These are phyloP conservation scores for Drosophila algonquin DNA, from an alignment of 2,888 invertebrate species.

Conservation along the genomic window DNA sequence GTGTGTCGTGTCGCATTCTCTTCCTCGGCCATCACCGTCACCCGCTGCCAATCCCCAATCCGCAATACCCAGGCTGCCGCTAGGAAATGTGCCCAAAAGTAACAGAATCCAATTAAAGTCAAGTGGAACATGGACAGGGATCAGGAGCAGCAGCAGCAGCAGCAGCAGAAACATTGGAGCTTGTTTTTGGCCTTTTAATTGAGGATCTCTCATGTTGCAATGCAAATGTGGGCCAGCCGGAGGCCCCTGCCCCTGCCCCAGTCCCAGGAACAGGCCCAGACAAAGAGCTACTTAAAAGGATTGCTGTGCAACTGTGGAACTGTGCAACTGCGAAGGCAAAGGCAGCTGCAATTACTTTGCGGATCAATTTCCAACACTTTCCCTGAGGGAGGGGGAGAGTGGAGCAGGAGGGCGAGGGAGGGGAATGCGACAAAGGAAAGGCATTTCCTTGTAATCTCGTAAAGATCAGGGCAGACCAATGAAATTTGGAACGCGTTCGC, in stretches of 20 bases:
- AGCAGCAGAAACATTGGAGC: conserved; percentile 24
- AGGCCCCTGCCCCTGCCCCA: conserved; percentile 1
- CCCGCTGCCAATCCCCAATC: conserved; percentile 4
- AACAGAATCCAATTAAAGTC: conserved; percentile 78
- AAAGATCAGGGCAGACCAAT: conserved; percentile 60
- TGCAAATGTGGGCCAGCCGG: conserved; percentile 67
- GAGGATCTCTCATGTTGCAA: conserved; percentile 61
- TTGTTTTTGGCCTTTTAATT: conserved; percentile 64
- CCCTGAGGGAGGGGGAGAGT: conserved; percentile 60
- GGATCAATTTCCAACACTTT: conserved; percentile 67
- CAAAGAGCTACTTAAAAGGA: conserved; percentile 57
- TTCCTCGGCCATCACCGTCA: conserved; percentile 21
- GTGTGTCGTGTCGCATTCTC: conserved; percentile 77
- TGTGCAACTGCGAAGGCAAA: conserved; percentile 3
- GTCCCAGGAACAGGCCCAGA: neutral
- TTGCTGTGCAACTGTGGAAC: conserved; percentile 9
- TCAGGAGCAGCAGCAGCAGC: conserved; percentile 36
- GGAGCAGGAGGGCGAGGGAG: neutral
- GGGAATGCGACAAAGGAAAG: conserved; percentile 16
- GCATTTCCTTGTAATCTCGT: conserved; percentile 48
- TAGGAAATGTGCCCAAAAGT: conserved; percentile 73
- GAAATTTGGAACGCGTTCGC: conserved; percentile 57
- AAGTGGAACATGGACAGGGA: conserved; percentile 65
- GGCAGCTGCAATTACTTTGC: conserved; percentile 66
- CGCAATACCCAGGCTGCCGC: conserved; percentile 22